Base-by-base conservation (phyloP, 2,797 vertebrate species). In the Onychomys arenicola region DNA sequence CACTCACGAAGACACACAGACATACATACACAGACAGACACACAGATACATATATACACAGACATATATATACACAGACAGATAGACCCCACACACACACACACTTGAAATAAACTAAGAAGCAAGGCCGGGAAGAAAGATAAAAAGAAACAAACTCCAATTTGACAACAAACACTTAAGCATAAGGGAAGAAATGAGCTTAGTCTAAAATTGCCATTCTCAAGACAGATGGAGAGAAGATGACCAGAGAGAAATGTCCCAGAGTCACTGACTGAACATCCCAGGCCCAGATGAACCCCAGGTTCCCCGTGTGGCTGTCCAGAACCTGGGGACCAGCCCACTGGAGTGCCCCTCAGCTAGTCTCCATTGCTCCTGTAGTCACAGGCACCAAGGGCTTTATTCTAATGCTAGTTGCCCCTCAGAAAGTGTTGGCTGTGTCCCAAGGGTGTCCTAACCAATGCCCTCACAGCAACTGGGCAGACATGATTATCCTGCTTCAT, bases 361-460 rank as follows among this genome's bases (percentile, higher is more conserved):
- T 29, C 40, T 16, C 0, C 16, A 8, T 71, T n/a, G 90, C 57
- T 59, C 37, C 37, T 29, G 3, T 2, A 8, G 32, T 19, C 6
- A 6, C 16, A 2, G 37, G n/a, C 43, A 9, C 2, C 32, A 55
- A 5, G 65, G 17, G 19, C 21, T 43, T 89, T n/a, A 21, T 5
- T 2, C 12, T 2, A 4, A 13, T 3, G 11, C 19, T 0, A 5
- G 29, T 40, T 17, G 0, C 12, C 11, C 6, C 4, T 10, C 46
- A 29, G 25, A 13, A 32, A 59, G 25, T 1, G 57, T 32, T 11
- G 19, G 3, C 34, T 55, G 0, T 10, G 7, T 34, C 52, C 61
- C 9, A 6, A 63, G n/a, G 8, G 25, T 40, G 49, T 65, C 32
- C 55, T 49, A 27, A 52, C 49, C 37, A 40, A 59, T 1, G 11